Evolutionary conservation across 2,888 invertebrate species (phyloP), one percentile per base, ranked within the genome.

Genomic region (Campoplex capitator): DNA sequence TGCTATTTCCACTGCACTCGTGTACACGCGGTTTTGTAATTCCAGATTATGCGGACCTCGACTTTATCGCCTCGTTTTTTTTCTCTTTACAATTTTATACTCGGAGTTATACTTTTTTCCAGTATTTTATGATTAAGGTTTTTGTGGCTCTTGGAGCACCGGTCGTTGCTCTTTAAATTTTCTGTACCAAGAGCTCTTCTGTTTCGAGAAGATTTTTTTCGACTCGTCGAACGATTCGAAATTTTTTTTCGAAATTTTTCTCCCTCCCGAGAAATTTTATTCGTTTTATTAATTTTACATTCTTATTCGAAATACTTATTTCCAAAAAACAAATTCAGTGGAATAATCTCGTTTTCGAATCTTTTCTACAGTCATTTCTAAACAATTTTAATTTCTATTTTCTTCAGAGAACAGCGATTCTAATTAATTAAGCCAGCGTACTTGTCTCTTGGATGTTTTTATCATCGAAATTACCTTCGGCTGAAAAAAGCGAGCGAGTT

Each of bases 31-130:
- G 62, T 71, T 65, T 51, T 73, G 32, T 73, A 54, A 78, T 73
- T 68, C 78, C 45, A 6, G 56, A 78, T 84, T 77, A 73, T 78
- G 77, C 73, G 78, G 54, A 42, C 28, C 76, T 58, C 45, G 70
- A 16, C 48, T 28, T 45, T 11, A 0, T 28, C 45, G 11, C 45
- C 11, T 38, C 11, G 45, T 28, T 23, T 56, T 38, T 62, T 23
- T 62, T 35, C 11, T 28, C 28, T 75, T 58, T 23, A 42, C 9
- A 2, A 38, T 9, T 28, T 35, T 9, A 48, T 7, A 3, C 1
- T 7, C 45, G 45, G 28, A 45, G 28, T 28, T 13, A 62, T 13
- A 23, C 23, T 23, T 32, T 62, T 62, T 62, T 32, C 28, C 16
- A 62, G 32, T 2, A 16, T 32, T 62, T 62, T 32, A 62, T 38